A percentile compares a stretch with the other conserved stretches of the same genome.
Conservation (phyloP, 2,113 vertebrate genomes). For the Campylomormyrus numenius region DNA sequence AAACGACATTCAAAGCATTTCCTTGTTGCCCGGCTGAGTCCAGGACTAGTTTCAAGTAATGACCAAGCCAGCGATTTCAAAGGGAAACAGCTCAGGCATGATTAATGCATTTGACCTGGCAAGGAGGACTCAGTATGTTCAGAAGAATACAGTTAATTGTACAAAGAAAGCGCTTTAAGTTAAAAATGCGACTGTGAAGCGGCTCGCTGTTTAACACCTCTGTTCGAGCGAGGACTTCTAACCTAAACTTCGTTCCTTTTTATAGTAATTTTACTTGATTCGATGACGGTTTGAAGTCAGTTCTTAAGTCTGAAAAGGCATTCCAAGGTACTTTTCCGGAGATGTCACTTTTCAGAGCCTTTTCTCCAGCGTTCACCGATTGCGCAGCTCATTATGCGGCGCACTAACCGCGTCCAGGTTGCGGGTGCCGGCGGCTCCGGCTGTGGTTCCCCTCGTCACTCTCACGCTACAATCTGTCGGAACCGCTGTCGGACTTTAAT, state of each 20-base stretch:
- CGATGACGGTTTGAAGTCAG: neutral
- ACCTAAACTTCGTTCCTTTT: neutral
- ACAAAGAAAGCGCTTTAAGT: slow-evolving; percentile 44
- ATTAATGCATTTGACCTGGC: slow-evolving; percentile 67
- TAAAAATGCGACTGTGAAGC: slow-evolving; percentile 39
- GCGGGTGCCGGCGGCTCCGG: too few species aligned
- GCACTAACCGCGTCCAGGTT: neutral
- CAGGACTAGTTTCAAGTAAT: slow-evolving; percentile 57
- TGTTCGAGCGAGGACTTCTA: neutral
- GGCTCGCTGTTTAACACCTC: slow-evolving; percentile 39
- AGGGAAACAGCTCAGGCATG: slow-evolving; percentile 53
- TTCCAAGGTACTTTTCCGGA: neutral
- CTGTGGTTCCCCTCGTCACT: neutral
- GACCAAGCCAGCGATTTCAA: slow-evolving; percentile 66
- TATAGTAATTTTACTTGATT: neutral
- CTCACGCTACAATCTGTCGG: neutral
- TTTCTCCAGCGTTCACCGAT: neutral
- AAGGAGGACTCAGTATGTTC: slow-evolving; percentile 43
- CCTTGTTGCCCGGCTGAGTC: slow-evolving; percentile 55
- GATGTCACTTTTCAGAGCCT: neutral
- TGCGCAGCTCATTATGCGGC: neutral
- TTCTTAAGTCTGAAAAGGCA: neutral
- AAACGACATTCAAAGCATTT: slow-evolving; percentile 61
- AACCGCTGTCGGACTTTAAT: neutral
- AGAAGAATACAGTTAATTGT: slow-evolving; percentile 63